phyloP scores from a whole-genome alignment of 1,140 invertebrate genomes.

The Pseudomyrmex concolor region DNA sequence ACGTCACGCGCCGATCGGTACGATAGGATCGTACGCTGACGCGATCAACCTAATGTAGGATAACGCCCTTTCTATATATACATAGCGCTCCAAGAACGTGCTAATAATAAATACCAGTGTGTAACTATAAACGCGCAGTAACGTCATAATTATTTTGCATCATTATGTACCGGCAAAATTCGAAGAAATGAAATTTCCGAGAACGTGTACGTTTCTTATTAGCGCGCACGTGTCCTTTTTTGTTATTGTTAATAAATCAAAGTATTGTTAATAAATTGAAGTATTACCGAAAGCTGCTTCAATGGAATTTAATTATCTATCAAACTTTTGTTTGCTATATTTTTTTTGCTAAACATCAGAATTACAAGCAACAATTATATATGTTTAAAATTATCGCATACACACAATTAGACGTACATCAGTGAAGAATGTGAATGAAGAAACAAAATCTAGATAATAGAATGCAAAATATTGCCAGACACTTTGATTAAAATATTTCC shows the following conservation, averaged over 20 bases:
- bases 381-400: neutral
- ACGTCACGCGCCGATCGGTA: slow-evolving; percentile 75
- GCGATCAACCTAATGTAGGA: slow-evolving; percentile 69
- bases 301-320: neutral
- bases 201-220: neutral
- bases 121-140: slow-evolving; percentile 6
- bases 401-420: neutral
- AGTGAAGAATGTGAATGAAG: neutral
- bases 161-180: neutral
- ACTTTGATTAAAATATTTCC: slow-evolving; percentile 28
- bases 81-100: neutral
- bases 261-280: neutral
- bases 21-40: slow-evolving; percentile 69
- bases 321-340: neutral
- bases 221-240: neutral
- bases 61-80: slow-evolving; percentile 53
- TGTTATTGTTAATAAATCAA: neutral
- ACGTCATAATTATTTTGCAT: neutral
- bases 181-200: neutral
- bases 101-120: slow-evolving; percentile 27
- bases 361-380: neutral
- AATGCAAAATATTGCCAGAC: neutral
- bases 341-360: neutral
- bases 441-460: neutral
- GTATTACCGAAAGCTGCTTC: neutral